Percentiles rank a stretch among this genome's conserved stretches.
These are phyloP conservation scores for Eupelmus urozonus DNA, from an alignment of 2,888 invertebrate species.

Conservation along the genomic window DNA sequence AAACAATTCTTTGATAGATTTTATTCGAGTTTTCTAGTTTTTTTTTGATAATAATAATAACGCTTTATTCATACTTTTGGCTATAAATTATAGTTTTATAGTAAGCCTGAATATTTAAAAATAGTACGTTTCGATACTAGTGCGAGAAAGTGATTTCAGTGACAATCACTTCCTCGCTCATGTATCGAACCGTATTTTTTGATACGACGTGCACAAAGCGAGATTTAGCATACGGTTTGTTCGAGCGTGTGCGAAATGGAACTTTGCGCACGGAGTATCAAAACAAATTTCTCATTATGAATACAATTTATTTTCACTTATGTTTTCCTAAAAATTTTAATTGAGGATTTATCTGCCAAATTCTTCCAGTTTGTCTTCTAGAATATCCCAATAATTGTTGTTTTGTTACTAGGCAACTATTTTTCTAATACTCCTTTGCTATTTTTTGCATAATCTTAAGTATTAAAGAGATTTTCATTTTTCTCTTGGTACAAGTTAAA, in stretches of 20 bases:
- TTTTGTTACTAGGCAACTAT: slow-evolving; percentile 36
- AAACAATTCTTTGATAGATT: slow-evolving; percentile 12
- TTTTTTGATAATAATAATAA: too few species aligned
- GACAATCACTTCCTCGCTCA: too few species aligned
- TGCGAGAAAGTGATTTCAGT: too few species aligned
- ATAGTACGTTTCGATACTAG: too few species aligned
- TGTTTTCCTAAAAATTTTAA: slow-evolving; percentile 15
- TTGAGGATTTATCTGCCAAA: slow-evolving; percentile 29
- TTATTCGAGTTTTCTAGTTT: slow-evolving; percentile 10
- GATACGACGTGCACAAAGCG: too few species aligned
- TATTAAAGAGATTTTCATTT: slow-evolving; percentile 15
- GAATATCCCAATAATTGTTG: slow-evolving; percentile 16
- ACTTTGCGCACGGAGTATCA: too few species aligned
- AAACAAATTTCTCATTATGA: neutral
- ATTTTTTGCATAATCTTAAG: slow-evolving; percentile 23
- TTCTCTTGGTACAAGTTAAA: slow-evolving; percentile 14
- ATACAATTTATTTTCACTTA: slow-evolving; percentile 8
- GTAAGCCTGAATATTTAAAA: too few species aligned
- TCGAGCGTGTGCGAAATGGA: too few species aligned
- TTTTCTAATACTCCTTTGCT: slow-evolving; percentile 26
- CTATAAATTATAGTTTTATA: too few species aligned
- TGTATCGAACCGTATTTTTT: too few species aligned
- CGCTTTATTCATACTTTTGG: too few species aligned
- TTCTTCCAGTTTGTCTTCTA: slow-evolving; percentile 56
- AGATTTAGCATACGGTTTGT: too few species aligned